Evolutionary conservation across 2,797 vertebrate species (phyloP), one percentile per base, ranked within the genome.

Genomic region (Leucoraja ocellata): DNA sequence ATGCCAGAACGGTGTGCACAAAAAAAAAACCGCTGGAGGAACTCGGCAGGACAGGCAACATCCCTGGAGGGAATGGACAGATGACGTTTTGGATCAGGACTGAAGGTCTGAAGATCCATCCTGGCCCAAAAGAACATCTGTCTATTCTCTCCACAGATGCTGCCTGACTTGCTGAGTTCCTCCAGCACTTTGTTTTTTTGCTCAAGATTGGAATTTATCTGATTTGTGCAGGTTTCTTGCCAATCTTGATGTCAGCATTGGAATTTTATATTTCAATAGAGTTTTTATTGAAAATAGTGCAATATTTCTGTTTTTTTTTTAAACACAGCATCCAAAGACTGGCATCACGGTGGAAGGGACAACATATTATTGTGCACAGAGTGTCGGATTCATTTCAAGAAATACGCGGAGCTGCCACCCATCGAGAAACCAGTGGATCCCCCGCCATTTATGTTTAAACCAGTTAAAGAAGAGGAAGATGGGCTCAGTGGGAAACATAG

Each of bases 371-470:
- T 99, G 94, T 99, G 99, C 96, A 99, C 98, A 0, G 99, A 99
- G 95, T 99, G 99, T 93, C 98, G 99, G 77, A 98, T 99, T 94
- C 99, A 99, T 97, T 99, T 99, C 96, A 99, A 99, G 96, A 99
- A 99, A 93, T 99, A 99, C 98, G 99, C 98, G 1, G 99, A 99
- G 95, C 97, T 99, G 94, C 99, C 99, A 0, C 99, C 99, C 95
- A 99, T 99, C 0, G 99, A 99, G 97, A 99, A 99, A 96, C 99
- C 99, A 0, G 98, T 99, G 95, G 98, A 99, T 95, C 99, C 99
- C 0, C 99, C 99, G 0, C 98, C 99, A 94, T 99, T 99, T 97
- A 99, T 99, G 99, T 99, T 99, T 96, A 99, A 99, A 96, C 99
- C 99, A 54, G 99, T 99, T 97, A 99, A 98, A 97, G 99, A 99